Conservation (phyloP, 2,888 invertebrate genomes). For the Aplocera efformata region DNA sequence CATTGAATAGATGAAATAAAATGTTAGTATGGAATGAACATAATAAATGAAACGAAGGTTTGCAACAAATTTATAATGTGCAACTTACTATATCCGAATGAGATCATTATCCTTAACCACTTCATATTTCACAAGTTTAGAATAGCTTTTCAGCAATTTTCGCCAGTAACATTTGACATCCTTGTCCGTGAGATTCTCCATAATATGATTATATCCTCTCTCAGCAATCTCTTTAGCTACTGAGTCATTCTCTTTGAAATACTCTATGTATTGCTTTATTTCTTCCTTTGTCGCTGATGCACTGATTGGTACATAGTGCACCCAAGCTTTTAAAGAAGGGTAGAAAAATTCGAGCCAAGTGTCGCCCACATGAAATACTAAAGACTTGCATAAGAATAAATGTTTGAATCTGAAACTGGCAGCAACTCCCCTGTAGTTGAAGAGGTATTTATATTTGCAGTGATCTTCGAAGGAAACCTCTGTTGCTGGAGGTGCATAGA, state of each 20-base stretch:
- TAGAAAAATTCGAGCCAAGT: constrained; percentile 99
- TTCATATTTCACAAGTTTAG: constrained; percentile 85
- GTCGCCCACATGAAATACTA: constrained; percentile 96
- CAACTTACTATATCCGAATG: constrained; percentile 62
- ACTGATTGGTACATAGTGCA: constrained; percentile 94
- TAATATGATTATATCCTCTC: constrained; percentile 90
- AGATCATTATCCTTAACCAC: constrained; percentile 81
- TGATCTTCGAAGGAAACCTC: constrained; percentile 95
- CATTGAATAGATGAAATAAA: too few relatives aligned
- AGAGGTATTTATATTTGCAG: constrained; percentile 95
- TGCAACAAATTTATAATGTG: constrained; percentile 15
- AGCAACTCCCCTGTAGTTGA: constrained; percentile 98
- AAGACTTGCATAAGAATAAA: constrained; percentile 93
- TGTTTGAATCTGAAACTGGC: constrained; percentile 98
- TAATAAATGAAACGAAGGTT: not conserved
- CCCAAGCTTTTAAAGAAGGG: constrained; percentile 93
- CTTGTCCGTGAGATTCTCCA: constrained; percentile 89
- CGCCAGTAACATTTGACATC: constrained; percentile 95
- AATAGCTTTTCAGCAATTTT: constrained; percentile 86
- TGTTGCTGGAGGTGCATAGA: constrained; percentile 89
- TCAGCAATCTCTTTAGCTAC: constrained; percentile 89
- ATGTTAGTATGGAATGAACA: constrained; percentile 8
- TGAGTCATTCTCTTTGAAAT: constrained; percentile 87
- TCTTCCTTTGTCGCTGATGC: constrained; percentile 83
- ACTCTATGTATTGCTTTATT: constrained; percentile 86